Conservation (phyloP, 2,888 invertebrate species). For the Melikaiella ostensackeni region DNA sequence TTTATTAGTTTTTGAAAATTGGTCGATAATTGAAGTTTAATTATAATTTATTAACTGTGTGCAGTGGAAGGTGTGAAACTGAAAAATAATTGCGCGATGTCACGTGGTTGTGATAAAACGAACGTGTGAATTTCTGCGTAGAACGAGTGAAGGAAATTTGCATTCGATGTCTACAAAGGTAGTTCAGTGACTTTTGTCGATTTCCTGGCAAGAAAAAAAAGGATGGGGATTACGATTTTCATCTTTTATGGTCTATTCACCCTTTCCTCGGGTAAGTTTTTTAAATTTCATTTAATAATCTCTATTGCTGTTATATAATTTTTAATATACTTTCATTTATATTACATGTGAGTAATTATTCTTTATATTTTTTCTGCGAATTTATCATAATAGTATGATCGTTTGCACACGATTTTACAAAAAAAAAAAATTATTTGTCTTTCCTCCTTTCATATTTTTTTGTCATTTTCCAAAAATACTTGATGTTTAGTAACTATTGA, state of each 20-base stretch:
- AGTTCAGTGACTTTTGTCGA: conserved; percentile 39
- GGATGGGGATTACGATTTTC: conserved; percentile 25
- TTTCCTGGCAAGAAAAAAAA: conserved; percentile 15
- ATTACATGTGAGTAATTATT: too few relatives aligned
- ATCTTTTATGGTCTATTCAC: conserved; percentile 8
- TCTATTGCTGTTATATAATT: too few relatives aligned
- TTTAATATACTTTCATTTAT: too few relatives aligned
- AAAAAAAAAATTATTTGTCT: too few relatives aligned
- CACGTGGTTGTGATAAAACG: conserved; percentile 33
- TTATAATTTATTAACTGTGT: conserved; percentile 23
- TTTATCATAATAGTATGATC: too few relatives aligned
- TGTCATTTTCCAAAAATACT: too few relatives aligned
- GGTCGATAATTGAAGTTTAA: background rate
- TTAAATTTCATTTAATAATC: background rate
- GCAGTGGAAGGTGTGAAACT: conserved; percentile 24
- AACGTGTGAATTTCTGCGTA: conserved; percentile 21
- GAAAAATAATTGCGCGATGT: conserved; percentile 25
- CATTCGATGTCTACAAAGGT: conserved; percentile 35
- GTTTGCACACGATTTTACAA: too few relatives aligned
- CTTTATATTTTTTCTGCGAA: too few relatives aligned
- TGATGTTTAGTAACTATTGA: too few relatives aligned
- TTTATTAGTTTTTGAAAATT: background rate
- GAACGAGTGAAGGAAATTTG: conserved; percentile 19
- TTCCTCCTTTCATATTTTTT: too few relatives aligned
- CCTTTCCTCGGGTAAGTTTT: conserved; percentile 15